phyloP scores from a whole-genome alignment of 2,113 vertebrate genomes.

The Machaerirhynchus nigripectus region DNA sequence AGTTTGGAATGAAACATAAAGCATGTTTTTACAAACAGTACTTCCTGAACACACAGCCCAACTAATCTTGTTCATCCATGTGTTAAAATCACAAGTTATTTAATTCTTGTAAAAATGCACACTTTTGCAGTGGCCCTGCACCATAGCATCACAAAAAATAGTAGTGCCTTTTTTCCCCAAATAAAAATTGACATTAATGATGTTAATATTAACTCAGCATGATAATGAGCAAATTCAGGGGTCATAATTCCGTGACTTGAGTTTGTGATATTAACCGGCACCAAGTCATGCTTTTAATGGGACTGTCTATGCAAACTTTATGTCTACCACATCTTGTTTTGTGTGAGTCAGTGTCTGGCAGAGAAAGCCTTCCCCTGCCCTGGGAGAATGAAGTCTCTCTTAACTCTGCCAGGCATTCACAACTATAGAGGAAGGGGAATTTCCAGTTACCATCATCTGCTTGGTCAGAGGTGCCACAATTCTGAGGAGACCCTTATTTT shows the following conservation, averaged over 20 bases:
- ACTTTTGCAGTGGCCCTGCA: not conserved
- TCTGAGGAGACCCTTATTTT: not conserved
- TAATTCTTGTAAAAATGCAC: not conserved
- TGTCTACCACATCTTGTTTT: not conserved
- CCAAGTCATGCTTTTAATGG: not conserved
- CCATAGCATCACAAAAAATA: not conserved
- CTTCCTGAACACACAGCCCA: not conserved
- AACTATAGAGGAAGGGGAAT: not conserved
- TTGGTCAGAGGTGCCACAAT: not conserved
- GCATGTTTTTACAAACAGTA: not conserved
- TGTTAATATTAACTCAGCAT: not conserved
- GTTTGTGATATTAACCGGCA: not conserved
- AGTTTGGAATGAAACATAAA: not conserved
- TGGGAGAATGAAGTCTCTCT: not conserved
- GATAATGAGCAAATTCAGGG: not conserved
- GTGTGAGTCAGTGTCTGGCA: not conserved
- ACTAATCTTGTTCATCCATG: not conserved
- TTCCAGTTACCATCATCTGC: not conserved
- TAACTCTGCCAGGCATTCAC: not conserved
- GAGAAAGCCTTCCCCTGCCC: not conserved
- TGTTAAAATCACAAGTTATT: not conserved
- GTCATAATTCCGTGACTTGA: not conserved
- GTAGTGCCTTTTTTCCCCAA: rapidly evolving
- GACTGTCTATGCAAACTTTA: not conserved
- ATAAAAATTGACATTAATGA: not conserved